Conservation (phyloP, 2,113 vertebrate genomes). For the Grus americana region DNA sequence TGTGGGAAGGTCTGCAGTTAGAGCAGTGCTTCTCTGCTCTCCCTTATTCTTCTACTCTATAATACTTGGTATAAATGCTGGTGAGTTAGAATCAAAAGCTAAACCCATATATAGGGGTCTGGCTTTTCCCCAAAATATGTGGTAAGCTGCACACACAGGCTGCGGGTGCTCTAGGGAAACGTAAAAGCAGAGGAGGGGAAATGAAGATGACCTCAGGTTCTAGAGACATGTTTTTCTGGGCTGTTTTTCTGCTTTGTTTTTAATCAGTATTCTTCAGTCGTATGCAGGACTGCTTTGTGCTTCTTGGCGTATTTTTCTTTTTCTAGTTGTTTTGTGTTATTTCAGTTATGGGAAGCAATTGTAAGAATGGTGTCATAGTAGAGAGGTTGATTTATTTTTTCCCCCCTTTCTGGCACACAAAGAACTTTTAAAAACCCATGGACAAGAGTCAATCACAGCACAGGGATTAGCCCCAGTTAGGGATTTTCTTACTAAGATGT, state of each 20-base stretch:
- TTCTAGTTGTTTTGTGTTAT: not conserved
- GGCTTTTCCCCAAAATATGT: not conserved
- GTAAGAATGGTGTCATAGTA: not conserved
- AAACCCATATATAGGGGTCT: not conserved
- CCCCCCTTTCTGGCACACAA: not conserved
- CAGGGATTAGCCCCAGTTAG: slow-evolving; percentile 33
- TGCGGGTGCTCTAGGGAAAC: not conserved
- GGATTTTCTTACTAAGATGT: slow-evolving; percentile 25
- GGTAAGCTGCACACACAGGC: not conserved
- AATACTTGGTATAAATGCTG: not conserved
- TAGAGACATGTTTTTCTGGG: not conserved
- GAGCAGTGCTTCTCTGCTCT: not conserved
- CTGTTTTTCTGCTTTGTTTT: slow-evolving; percentile 1
- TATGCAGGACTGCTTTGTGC: not conserved
- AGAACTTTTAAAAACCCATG: not conserved
- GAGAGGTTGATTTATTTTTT: not conserved
- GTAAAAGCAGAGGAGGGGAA: not conserved
- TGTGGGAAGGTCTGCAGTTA: not conserved
- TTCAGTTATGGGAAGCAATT: not conserved
- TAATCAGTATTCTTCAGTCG: not conserved
- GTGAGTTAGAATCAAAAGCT: not conserved
- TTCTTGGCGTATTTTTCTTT: not conserved
- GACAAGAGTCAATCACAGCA: not conserved
- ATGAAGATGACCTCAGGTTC: not conserved
- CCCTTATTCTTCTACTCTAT: not conserved